Base-by-base conservation (phyloP, 2,113 vertebrate species). In the Entelurus aequoreus region DNA sequence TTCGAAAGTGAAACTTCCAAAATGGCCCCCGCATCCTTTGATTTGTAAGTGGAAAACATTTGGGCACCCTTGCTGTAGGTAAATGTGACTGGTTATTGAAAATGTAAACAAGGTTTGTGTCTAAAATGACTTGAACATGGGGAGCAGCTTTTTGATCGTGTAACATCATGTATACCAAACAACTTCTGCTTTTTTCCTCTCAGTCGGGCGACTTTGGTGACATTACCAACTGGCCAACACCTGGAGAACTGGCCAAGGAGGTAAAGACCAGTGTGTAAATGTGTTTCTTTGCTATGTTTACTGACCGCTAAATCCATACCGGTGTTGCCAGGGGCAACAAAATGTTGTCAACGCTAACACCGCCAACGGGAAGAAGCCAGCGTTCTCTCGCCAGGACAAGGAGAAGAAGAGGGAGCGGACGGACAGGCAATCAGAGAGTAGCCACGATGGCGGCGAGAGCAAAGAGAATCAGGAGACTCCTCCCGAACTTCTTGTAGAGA, bases 171-270 rank as follows among this genome's bases (percentile, higher is more conserved):
- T 28, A 28, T 28, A 28, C 28, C 38, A 6, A 54, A 2, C 12
- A 5, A 19, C 61, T 40, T 52, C 9, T 8, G 38, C 5, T 16
- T 46, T 0, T 52, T 46, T 53, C 7, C 59, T 35, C 53, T 52
- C 88, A 99, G 96, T 90, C 91, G 0, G 85, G 91, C 75, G 94
- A 98, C 79, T 94, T 97, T 84, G 94, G 89, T 35, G 95, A 99
- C 74, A 94, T 97, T 68, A 89, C 93, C 61, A 94, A 94, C 78
- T 98, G 96, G 96, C 96, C 96, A 19, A 98, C 96, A 42, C 96
- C 96, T 36, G 92, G 95, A 5, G 96, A 99, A 86, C 91, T 93
- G 65, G 92, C 93, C 68, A 94, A 91, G 84, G 94, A 93, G 89
- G 96, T 99, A 81, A 28, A 60, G 46, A 36, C 6, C 42, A 14